Percentiles rank a stretch among this genome's conserved stretches.
Evolutionary conservation across 2,797 vertebrate genomes (phyloP).

Genomic region (Xenops minutus): DNA sequence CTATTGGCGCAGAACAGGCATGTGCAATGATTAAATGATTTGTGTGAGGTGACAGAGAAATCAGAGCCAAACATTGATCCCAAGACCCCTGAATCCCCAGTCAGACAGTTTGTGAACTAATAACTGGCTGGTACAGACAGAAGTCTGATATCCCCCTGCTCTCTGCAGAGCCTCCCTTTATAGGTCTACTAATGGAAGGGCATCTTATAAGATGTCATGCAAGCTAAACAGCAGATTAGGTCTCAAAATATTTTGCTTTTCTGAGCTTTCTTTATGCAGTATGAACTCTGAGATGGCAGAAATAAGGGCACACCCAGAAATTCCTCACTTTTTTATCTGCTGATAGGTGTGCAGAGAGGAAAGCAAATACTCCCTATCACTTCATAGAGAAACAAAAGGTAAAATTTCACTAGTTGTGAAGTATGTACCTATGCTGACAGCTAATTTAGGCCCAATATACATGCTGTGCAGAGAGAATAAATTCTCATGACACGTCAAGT

Average conservation of each 20-base stretch:
- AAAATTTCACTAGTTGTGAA: background rate
- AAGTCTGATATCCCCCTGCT: background rate
- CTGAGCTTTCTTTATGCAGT: background rate
- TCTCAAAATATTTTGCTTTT: background rate
- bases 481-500: background rate
- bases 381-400: background rate
- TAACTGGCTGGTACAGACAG: background rate
- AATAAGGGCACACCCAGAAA: background rate
- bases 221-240: background rate
- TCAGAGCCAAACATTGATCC: background rate
- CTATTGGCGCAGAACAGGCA: background rate
- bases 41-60: background rate
- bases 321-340: background rate
- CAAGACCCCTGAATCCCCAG: background rate
- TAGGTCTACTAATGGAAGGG: background rate
- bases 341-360: background rate
- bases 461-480: background rate
- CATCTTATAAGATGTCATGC: background rate
- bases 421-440: background rate
- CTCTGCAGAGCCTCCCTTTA: background rate
- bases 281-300: background rate
- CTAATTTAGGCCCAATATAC: slow-evolving; percentile 28
- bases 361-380: background rate
- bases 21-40: background rate
- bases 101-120: background rate